Base-by-base conservation (phyloP, 2,113 vertebrate species). In the Takifugu bimaculatus region DNA sequence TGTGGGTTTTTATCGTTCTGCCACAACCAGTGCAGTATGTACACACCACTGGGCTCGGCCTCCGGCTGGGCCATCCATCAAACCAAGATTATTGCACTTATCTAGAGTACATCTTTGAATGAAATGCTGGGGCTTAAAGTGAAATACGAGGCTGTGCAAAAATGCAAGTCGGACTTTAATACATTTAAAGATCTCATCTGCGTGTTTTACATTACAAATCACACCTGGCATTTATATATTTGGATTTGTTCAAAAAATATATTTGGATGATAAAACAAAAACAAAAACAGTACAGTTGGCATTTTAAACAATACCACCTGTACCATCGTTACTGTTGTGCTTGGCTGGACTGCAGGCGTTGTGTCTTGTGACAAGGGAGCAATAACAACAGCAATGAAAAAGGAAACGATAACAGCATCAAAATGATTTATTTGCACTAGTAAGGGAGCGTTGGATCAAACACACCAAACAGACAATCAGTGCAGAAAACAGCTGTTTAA, bases 41-140 rank as follows among this genome's bases (percentile, higher is more conserved):
- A 85, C 88, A 92, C 87, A 87, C 71, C 78, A 50, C 65, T 69
- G 75, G 86, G 81, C 85, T 20, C 58, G 66, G 81, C 85, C 80
- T 71, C 63, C 67, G 71, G 68, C 75, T 69, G 74, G 79, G 78
- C 80, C 76, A 87, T 91, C 83, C 78, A 79, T 89, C 89, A 88
- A 75, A 70, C 65, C 28, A 54, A 90, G 84, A 88, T 89, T 87
- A 89, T 83, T 85, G 70, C 71, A 68, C 77, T 87, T 91, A 91
- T 91, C 86, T 88, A 64, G 70, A 87, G 83, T 76, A 85, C 80
- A 90, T 90, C 89, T 87, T 63, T 77, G 71, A 84, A 84, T 84
- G 81, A 89, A 89, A 88, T 79, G 72, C 69, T 77, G 44, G 26
- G 71, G 85, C 78, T 80, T 84, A 65, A 54, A 32, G 83, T 89